Evolutionary conservation across 2,888 invertebrate genomes (phyloP).

Genomic region (Aleiodes leptofemur): DNA sequence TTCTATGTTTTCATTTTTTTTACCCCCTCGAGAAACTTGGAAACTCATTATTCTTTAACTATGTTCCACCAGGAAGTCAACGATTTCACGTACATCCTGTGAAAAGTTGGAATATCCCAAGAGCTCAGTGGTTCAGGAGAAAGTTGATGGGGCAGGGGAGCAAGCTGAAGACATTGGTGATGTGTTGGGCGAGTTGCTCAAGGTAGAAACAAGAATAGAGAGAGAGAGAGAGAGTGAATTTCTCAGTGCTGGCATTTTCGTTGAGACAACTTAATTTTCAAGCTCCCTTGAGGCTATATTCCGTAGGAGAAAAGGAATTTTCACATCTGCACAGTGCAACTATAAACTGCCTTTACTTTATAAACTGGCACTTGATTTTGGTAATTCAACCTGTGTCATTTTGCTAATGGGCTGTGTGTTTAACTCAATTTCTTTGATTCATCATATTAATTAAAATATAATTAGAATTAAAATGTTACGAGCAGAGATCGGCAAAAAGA

Average conservation of each 20-base stretch:
- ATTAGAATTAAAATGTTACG: too few species aligned
- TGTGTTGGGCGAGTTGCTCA: not conserved
- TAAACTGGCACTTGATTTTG: too few species aligned
- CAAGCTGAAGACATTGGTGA: slow-evolving; percentile 10
- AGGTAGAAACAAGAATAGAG: not conserved
- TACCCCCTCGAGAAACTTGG: not conserved
- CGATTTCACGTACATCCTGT: slow-evolving; percentile 3
- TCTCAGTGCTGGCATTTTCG: slow-evolving; percentile 14
- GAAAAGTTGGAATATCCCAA: slow-evolving; percentile 19
- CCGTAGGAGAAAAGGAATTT: not conserved
- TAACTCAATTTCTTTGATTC: too few species aligned
- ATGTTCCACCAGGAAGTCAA: slow-evolving; percentile 19
- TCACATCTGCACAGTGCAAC: too few species aligned
- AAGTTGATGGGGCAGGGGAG: not conserved
- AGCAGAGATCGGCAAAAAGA: too few species aligned
- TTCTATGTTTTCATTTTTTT: not conserved
- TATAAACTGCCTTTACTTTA: too few species aligned
- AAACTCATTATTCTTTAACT: slow-evolving; percentile 31
- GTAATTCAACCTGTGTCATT: too few species aligned
- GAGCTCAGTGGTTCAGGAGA: slow-evolving; percentile 3
- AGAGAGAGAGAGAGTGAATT: not conserved
- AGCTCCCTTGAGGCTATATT: slow-evolving; percentile 9
- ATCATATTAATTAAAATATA: too few species aligned
- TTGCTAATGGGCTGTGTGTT: too few species aligned
- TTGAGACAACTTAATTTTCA: slow-evolving; percentile 25